Base-by-base conservation (phyloP, 2,888 invertebrate genomes). In the Dasysyrphus tricinctus region DNA sequence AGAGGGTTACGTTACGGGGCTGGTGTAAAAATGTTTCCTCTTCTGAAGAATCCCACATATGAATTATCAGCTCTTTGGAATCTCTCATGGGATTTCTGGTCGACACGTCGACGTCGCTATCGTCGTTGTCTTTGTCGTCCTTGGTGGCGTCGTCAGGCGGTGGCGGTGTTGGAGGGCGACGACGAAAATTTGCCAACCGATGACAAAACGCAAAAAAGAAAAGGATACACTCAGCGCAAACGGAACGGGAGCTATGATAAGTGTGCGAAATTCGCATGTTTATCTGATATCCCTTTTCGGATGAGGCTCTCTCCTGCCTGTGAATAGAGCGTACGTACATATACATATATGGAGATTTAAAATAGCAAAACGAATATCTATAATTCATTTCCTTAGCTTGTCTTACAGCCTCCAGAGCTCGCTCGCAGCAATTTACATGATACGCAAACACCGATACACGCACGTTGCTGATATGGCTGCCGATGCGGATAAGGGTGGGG, bases 201-300 rank as follows among this genome's bases (percentile, higher is more conserved):
- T 86, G 86, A 86, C 86, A 86, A 79, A 86, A 86, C 78, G 86
- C 59, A 75, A 79, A 61, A n/a, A 82, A 70, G 82, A 82, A 86
- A 86, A 75, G 86, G 86, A 86, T 86, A 86, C 75, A 54, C 82
- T 72, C 65, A 80, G 14, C 81, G 78, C 65, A 67, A 19, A 49
- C 49, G 49, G 49, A 39, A 54, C 78, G 81, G 49, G 65, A 56
- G 59, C 78, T 78, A 86, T 86, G 86, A 86, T 86, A 86, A 82
- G 86, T 86, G 86, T 86, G 86, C 86, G 86, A 86, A 86, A 86
- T 82, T 86, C 86, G 79, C 86, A 86, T 82, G 86, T 82, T 86
- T 86, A 86, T 86, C 86, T 86, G 86, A 86, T 86, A 82, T 86
- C 82, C 85, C 70, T 86, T 75, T 70, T 32, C 49, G 9, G 8